Evolutionary conservation across 2,113 vertebrate species (phyloP).

Genomic region (Chaetorhynchus papuensis): DNA sequence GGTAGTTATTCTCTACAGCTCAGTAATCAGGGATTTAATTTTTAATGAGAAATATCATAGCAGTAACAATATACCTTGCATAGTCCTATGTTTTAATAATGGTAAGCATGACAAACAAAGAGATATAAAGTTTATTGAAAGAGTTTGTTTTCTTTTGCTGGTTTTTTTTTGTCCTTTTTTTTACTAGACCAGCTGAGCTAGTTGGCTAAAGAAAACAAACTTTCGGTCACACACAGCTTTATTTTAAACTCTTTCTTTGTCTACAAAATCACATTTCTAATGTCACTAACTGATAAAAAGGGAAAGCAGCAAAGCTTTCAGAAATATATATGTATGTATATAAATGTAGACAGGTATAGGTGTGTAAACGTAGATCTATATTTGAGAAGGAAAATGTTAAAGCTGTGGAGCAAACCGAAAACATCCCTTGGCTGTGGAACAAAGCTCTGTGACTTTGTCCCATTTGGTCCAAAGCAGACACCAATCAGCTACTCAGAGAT

Average conservation of each 20-base stretch:
- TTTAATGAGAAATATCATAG: background rate
- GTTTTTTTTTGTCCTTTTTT: background rate
- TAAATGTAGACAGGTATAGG: background rate
- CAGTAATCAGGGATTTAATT: background rate
- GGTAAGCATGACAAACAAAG: background rate
- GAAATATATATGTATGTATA: background rate
- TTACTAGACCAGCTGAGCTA: background rate
- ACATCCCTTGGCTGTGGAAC: rapidly evolving
- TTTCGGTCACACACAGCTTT: background rate
- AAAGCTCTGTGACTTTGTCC: background rate
- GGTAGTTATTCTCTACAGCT: background rate
- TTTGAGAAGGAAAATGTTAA: background rate
- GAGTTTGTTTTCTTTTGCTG: background rate
- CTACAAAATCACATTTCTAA: background rate
- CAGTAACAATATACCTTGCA: background rate
- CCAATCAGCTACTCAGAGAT: background rate
- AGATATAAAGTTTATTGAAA: background rate
- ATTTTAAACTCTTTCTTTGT: background rate
- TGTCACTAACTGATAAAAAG: background rate
- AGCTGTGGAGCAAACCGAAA: background rate
- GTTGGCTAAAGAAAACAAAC: background rate
- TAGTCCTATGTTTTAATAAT: background rate
- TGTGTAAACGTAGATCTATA: background rate
- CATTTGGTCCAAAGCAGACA: background rate
- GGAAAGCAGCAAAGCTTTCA: background rate